Evolutionary conservation across 2,888 invertebrate species (phyloP), one percentile per base, ranked within the genome.

Genomic region (Ophion ventricosus): DNA sequence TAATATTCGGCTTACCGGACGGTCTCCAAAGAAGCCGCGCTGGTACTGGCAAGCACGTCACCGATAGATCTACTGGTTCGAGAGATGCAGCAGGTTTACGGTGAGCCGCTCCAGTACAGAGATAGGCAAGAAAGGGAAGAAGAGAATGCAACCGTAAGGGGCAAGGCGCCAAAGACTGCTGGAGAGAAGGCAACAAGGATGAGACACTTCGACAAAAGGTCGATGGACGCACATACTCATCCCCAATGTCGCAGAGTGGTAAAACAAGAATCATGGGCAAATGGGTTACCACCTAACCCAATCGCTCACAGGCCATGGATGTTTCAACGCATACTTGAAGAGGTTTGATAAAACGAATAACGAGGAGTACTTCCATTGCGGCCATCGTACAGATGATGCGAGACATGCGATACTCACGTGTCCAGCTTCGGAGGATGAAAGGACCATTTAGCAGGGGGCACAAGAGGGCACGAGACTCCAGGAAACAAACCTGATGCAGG

Each of bases 321-420:
- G 86, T 26, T 88, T 89, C 79, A 84, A 85, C 14, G 54, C 43
- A 17, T 83, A 85, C 67, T 84, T 89, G 76, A 17, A 85, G 61
- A 23, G 79, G 17, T 83, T 86, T 10, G 79, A 83, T 10, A 80
- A 77, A 54, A 80, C 61, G 76, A 89, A 88, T 76, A 91, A 86
- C 89, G 88, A 86, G 88, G 83, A 85, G 87, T 87, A 88, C 83
- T 81, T 83, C 82, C 87, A 82, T 83, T 88, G 85, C 59, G 70
- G 69, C 2, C 40, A 74, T 20, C 17, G 10, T 43, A 56, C 76
- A 20, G 75, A 82, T 26, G 67, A 80, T 29, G 80, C 72, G 1
- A 25, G 25, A 8, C 85, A 80, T 26, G 49, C 77, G 0, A 11
- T 83, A 2, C 80, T 85, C 14, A 11, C 0, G 20, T 83, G 80